These are phyloP conservation scores for Petroica traversi DNA, from an alignment of 2,113 vertebrate genomes.

Conservation along the genomic window DNA sequence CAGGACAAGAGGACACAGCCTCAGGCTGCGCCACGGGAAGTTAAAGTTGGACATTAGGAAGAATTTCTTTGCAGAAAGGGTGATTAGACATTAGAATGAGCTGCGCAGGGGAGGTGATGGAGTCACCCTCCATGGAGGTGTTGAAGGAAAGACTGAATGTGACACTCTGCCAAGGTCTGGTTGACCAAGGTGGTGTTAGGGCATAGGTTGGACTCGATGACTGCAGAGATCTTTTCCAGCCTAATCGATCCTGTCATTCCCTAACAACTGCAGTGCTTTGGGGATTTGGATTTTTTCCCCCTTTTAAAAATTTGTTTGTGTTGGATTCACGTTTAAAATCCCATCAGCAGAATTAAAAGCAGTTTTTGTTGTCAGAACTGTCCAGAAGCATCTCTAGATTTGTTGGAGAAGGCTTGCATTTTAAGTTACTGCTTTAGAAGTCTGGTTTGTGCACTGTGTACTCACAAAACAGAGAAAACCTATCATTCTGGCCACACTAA, in stretches of 20 bases:
- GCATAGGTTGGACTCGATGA: neutral
- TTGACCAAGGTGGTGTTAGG: neutral
- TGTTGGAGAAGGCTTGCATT: neutral
- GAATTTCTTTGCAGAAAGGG: accelerated
- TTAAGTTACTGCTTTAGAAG: neutral
- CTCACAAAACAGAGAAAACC: neutral
- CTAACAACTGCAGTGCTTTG: neutral
- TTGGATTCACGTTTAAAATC: neutral
- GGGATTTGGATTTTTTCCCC: accelerated
- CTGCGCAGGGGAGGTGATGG: neutral
- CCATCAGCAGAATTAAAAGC: neutral
- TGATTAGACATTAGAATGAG: neutral
- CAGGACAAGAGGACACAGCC: neutral
- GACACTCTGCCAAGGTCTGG: neutral
- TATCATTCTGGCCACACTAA: neutral
- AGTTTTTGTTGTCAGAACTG: neutral
- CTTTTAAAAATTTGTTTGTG: neutral
- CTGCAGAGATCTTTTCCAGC: neutral
- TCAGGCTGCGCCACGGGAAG: neutral
- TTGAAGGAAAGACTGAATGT: neutral
- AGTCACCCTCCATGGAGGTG: neutral
- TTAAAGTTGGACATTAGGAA: neutral
- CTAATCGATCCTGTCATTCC: neutral
- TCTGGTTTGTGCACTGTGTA: neutral
- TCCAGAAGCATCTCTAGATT: neutral